A percentile compares a stretch with the other conserved stretches of the same genome.
These are phyloP conservation scores for Burhinus oedicnemus DNA, from an alignment of 2,113 vertebrate genomes.

Conservation along the genomic window DNA sequence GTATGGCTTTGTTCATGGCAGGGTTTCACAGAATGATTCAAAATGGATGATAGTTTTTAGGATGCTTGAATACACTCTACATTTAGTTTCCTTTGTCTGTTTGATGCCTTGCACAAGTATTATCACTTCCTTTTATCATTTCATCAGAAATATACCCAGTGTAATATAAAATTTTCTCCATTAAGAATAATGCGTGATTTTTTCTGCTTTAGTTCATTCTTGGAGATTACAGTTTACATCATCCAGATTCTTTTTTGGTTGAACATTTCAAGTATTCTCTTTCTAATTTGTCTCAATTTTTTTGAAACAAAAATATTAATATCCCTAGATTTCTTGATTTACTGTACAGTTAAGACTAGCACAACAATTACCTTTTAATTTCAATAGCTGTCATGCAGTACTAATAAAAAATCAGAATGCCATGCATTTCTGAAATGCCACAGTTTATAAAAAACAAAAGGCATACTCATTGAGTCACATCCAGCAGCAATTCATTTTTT, in stretches of 20 bases:
- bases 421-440: not conserved
- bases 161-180: not conserved
- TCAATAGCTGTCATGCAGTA: not conserved
- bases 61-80: not conserved
- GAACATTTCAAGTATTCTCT: not conserved
- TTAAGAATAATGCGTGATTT: not conserved
- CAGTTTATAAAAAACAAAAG: not conserved
- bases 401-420: not conserved
- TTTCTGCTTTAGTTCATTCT: not conserved
- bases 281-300: not conserved
- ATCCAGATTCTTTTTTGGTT: not conserved
- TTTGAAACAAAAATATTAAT: not conserved
- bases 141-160: not conserved
- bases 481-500: not conserved
- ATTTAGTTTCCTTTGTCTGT: slow-evolving; percentile 32
- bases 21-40: slow-evolving; percentile 25
- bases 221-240: not conserved
- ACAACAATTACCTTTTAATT: not conserved
- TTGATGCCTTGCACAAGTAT: not conserved
- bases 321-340: not conserved
- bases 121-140: not conserved
- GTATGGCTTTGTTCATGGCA: slow-evolving; percentile 11
- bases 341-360: not conserved
- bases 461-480: not conserved
- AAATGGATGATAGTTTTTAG: slow-evolving; percentile 16